Base-by-base conservation (phyloP, 2,888 invertebrate genomes). In the Mimas tiliae region DNA sequence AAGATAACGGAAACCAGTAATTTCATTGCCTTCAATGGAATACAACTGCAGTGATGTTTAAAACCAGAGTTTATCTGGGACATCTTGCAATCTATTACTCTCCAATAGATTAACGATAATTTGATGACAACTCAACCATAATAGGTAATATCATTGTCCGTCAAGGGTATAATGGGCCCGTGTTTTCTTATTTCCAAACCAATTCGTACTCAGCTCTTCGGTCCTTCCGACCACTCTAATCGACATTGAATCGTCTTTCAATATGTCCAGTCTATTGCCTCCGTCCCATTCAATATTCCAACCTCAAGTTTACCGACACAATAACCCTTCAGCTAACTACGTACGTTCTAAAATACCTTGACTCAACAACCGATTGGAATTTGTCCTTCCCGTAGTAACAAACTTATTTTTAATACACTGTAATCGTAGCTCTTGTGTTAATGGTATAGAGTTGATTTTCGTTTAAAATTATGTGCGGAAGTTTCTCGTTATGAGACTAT, bases 161-260 rank as follows among this genome's bases (percentile, higher is more conserved):
- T 58, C 12, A 19, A 8, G 50, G 19, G 9, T 50, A 58, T 42
- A 58, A 42, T 58, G 16, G 16, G 12, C 58, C 19, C 58, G 42
- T 58, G 38, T 53, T 53, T 53, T 19, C 38, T 42, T n/a, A 58
- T 50, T 50, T 50, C 50, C 19, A 42, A 42, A 38, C 6, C 38
- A 19, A 58, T 58, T 38, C 19, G 16, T 58, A 58, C 19, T 19
- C 9, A 58, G 16, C 42, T 19, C 19, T 12, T 19, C 33, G 42
- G 19, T 38, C 58, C 42, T 58, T 58, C 6, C 12, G 42, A 42
- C 27, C 48, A n/a, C 33, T 48, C 27, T 63, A 47, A 16, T 48
- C 58, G 14, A 47, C 34, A 38, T 58, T 58, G 58, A 65, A 58
- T 58, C 58, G 58, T 58, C 58, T 42, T 65, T 65, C 65, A 65